Base-by-base conservation (phyloP, 2,797 vertebrate species). In the Fringilla coelebs region DNA sequence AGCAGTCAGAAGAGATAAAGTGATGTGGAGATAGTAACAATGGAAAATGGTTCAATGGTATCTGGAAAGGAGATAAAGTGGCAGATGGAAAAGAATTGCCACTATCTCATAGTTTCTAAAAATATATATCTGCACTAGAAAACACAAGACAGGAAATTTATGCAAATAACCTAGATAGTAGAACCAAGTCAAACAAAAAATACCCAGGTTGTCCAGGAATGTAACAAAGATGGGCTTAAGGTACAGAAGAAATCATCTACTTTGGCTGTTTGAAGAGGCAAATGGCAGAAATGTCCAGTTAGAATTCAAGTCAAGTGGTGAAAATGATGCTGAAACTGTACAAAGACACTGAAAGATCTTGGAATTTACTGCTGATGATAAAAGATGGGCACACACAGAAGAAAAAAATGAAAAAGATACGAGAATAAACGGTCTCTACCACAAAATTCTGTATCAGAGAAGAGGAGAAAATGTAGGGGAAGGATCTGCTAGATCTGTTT, bases 171-270 rank as follows among this genome's bases (percentile, higher is more conserved):
- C 10, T 54, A 38, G 32, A 52, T 25, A 26, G 22, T 26, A 70
- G 25, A 84, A 72, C 17, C 7, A 49, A 85, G 12, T 46, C 28
- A 62, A 84, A 78, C 15, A 14, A 84, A 62, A 11, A 55, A 83
- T 45, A 38, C 7, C 25, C 95, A 98, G 98, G 98, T 98, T 72
- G 98, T 98, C 84, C 97, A 98, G 74, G 97, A 98, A 96, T 98
- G 98, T 96, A 98, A 98, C 94, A 98, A 98, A 98, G 98, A 98
- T 90, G 98, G 98, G 96, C 98, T 74, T 98, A 98, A 97, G 98
- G 49, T 98, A 98, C 97, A 98, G 98, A 95, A 98, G 98, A 95
- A 99, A 98, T 98, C 57, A 98, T 98, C 96, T 98, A 98, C 96
- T 98, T 98, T 20, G 97, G 99, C 91, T 97, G 97, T 26, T 98